phyloP scores from a whole-genome alignment of 2,113 vertebrate species.

The Rhea pennata region DNA sequence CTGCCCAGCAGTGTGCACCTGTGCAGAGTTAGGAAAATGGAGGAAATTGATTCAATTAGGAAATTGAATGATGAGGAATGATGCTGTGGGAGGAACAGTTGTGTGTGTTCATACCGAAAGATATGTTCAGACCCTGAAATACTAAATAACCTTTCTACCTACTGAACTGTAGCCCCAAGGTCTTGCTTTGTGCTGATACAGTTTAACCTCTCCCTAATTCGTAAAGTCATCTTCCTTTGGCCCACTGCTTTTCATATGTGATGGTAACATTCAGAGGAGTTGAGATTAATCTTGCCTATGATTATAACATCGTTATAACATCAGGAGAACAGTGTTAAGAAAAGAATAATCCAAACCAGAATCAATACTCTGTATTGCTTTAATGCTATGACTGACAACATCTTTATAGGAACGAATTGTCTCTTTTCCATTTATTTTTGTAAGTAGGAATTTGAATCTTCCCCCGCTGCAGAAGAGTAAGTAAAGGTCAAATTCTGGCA shows the following conservation, averaged over 20 bases:
- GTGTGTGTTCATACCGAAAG: background rate
- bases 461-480: slow-evolving; percentile 12
- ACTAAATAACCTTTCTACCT: background rate
- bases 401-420: background rate
- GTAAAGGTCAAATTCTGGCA: slow-evolving; percentile 25
- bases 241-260: background rate
- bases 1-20: background rate
- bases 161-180: background rate
- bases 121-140: background rate
- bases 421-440: background rate
- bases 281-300: background rate
- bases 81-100: background rate
- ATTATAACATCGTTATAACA: background rate
- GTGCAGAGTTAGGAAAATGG: background rate
- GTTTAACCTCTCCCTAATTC: background rate
- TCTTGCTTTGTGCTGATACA: background rate
- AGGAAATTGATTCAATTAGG: background rate
- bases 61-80: too few relatives aligned
- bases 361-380: background rate
- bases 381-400: background rate
- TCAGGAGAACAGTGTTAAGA: background rate
- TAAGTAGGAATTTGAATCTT: background rate
- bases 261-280: background rate
- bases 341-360: background rate
- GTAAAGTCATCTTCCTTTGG: background rate